Base-by-base conservation (phyloP, 1,140 invertebrate genomes). In the Drosophila albomicans region DNA sequence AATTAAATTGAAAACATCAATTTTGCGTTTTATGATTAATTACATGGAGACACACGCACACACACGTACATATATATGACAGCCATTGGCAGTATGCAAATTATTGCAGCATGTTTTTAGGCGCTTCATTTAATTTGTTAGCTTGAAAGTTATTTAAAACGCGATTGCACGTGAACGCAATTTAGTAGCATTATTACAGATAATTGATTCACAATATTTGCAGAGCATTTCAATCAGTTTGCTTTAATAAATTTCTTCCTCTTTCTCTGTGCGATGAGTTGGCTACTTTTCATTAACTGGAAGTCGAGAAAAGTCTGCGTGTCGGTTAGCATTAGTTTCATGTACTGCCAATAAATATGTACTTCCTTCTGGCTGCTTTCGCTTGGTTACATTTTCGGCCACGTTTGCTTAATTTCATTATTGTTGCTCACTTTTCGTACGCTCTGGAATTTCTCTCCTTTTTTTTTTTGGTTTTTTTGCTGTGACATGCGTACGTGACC, bases 361-460 rank as follows among this genome's bases (percentile, higher is more conserved):
- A 70, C 69, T 79, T 82, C 63, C 80, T 63, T 71, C 41, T 52
- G 66, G 43, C 71, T 80, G 58, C 8, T 32, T 48, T 49, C 79
- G 70, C 70, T 85, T 78, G 61, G 62, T 72, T 85, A 85, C 81
- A 85, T 78, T 69, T 79, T 25, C 20, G 20, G 70, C 84, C 84
- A 88, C 84, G 84, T 87, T 88, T 75, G 62, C 80, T 80, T 87
- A 87, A 87, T 87, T 87, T 88, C 77, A 87, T 87, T 87, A 88
- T 88, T 86, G 71, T 71, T 88, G 77, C 79, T 71, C 49, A 72
- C 67, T 81, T 77, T 64, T 35, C 35, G 15, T 32, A 48, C 28
- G 28, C 41, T 10, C 32, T 49, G 41, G 13, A 15, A 48, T 64
- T 43, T 58, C 57, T 57, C 41, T 25, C 20, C 20, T 25, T 45